These are phyloP conservation scores for Misgurnus anguillicaudatus DNA, from an alignment of 2,113 vertebrate genomes.

Conservation along the genomic window DNA sequence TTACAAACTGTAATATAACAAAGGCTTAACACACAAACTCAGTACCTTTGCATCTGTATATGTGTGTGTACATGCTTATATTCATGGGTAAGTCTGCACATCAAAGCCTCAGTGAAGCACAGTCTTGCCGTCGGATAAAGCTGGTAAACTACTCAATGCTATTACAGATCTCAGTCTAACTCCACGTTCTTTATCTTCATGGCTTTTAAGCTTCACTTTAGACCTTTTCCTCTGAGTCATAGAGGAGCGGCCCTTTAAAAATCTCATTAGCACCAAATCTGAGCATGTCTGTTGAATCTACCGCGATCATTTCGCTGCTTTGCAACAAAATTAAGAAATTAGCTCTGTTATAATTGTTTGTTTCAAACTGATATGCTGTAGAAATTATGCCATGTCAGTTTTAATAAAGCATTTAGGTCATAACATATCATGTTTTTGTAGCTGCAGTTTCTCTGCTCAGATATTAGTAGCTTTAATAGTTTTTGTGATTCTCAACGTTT, in stretches of 20 bases:
- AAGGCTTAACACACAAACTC: too few relatives aligned
- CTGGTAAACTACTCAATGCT: conserved; percentile 65
- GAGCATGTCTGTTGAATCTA: conserved; percentile 32
- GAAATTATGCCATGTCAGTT: background rate
- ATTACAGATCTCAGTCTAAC: conserved; percentile 61
- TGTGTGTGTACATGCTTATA: conserved; percentile 29
- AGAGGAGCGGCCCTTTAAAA: conserved; percentile 38
- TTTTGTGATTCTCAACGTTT: background rate
- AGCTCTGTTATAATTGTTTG: conserved; percentile 5
- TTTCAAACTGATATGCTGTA: background rate
- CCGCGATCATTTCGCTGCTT: conserved; percentile 3
- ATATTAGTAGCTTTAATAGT: background rate
- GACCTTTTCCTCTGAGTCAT: conserved; percentile 53
- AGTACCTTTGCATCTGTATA: background rate
- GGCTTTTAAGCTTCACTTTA: conserved; percentile 61
- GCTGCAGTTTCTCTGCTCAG: background rate
- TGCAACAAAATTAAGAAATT: conserved; percentile 9
- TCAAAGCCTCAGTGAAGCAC: conserved; percentile 66
- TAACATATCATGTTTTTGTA: background rate
- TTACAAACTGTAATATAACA: too few relatives aligned
- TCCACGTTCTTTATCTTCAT: conserved; percentile 66
- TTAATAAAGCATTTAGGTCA: background rate
- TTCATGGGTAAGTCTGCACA: conserved; percentile 61
- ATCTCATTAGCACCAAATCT: conserved; percentile 44
- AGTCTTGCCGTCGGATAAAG: conserved; percentile 58